Percentiles rank a stretch among this genome's conserved stretches.
These are phyloP conservation scores for Protophormia terraenovae DNA, from an alignment of 2,888 invertebrate genomes.

Conservation along the genomic window DNA sequence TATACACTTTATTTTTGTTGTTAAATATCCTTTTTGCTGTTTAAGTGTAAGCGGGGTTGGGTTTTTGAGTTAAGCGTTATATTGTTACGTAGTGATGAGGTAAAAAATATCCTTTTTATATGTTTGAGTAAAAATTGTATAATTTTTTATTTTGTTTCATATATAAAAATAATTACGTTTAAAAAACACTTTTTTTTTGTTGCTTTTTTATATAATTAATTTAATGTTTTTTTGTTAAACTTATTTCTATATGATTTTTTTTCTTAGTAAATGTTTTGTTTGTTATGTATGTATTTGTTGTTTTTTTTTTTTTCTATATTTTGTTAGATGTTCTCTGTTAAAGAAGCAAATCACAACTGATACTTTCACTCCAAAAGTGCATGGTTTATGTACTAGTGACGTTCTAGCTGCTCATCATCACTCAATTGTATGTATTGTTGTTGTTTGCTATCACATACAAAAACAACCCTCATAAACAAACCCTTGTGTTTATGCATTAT, in stretches of 20 bases:
- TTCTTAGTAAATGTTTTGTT: constrained; percentile 49
- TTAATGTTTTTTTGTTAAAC: constrained; percentile 43
- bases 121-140: constrained; percentile 51
- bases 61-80: neutral
- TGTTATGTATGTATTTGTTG: neutral
- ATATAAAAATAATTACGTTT: constrained; percentile 65
- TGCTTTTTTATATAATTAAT: constrained; percentile 47
- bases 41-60: neutral
- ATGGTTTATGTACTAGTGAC: constrained; percentile 75
- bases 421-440: constrained; percentile 7
- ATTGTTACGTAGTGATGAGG: neutral
- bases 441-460: neutral
- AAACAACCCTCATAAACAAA: constrained; percentile 59
- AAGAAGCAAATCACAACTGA: constrained; percentile 82
- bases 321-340: constrained; percentile 73
- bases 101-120: constrained; percentile 66
- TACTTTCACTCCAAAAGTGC: constrained; percentile 78
- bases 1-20: constrained; percentile 38
- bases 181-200: constrained; percentile 72
- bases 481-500: constrained; percentile 56
- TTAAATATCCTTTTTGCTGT: constrained; percentile 48
- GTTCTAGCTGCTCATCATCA: constrained; percentile 25
- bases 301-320: neutral
- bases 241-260: constrained; percentile 54
- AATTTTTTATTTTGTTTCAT: constrained; percentile 36